phyloP scores from a whole-genome alignment of 1,140 invertebrate genomes.

The Caenorhabditis tropicalis region DNA sequence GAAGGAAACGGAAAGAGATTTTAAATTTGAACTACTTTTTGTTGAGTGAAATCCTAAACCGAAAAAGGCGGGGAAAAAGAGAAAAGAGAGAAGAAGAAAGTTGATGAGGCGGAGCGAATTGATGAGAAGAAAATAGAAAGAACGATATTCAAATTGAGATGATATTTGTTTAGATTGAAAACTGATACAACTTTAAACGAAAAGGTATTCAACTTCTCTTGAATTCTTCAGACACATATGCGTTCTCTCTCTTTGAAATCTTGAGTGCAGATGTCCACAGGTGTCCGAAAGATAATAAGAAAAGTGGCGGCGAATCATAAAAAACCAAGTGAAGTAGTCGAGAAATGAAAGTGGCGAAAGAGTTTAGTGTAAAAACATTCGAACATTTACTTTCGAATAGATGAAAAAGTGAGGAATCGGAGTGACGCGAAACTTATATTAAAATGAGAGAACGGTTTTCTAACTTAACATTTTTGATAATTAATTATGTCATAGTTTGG shows the following conservation, averaged over 20 bases:
- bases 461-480: no score
- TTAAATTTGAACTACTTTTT: slow-evolving; percentile 35
- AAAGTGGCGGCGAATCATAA: slow-evolving; percentile 37
- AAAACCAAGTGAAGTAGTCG: slow-evolving; percentile 12
- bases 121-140: not conserved
- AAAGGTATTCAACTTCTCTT: no score
- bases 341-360: not conserved
- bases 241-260: not conserved
- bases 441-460: no score
- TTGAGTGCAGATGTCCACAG: slow-evolving; percentile 19
- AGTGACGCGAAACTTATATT: no score
- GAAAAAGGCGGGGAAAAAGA: not conserved
- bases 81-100: not conserved
- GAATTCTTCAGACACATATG: slow-evolving; percentile 24
- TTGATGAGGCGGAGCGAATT: slow-evolving; percentile 37
- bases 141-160: not conserved
- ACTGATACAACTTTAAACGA: no score
- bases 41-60: slow-evolving; percentile 28
- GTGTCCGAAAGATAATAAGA: slow-evolving; percentile 20
- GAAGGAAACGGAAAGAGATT: not conserved
- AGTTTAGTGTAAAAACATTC: slow-evolving; percentile 25
- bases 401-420: no score
- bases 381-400: not conserved
- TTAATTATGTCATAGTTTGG: no score
- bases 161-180: not conserved